These are phyloP conservation scores for Hirtodrosophila alboralis DNA, from an alignment of 2,888 invertebrate genomes.

Conservation along the genomic window DNA sequence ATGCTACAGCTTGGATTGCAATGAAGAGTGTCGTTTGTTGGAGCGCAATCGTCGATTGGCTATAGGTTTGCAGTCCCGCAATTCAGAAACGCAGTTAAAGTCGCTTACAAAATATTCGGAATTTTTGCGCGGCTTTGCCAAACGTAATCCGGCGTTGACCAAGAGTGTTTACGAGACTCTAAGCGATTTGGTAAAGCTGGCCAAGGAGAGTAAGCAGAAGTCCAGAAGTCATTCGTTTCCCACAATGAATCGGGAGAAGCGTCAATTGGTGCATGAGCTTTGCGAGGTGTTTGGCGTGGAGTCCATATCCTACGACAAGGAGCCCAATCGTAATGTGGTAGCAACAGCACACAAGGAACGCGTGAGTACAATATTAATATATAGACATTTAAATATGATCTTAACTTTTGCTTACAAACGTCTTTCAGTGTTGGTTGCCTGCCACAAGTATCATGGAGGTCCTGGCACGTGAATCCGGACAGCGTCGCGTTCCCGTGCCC, in stretches of 20 bases:
- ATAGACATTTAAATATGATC: neutral
- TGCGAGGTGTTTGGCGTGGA: slow-evolving; percentile 97
- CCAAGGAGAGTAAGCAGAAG: slow-evolving; percentile 94
- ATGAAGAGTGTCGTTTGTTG: slow-evolving; percentile 93
- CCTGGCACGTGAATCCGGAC: slow-evolving; percentile 91
- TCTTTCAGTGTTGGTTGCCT: slow-evolving; percentile 92
- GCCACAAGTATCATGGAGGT: slow-evolving; percentile 93
- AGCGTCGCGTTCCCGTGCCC: slow-evolving; percentile 91
- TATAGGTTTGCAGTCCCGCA: slow-evolving; percentile 95
- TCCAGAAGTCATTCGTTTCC: slow-evolving; percentile 94
- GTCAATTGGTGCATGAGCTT: slow-evolving; percentile 96
- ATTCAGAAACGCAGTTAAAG: slow-evolving; percentile 91
- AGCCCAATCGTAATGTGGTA: slow-evolving; percentile 98
- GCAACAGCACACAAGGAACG: slow-evolving; percentile 93
- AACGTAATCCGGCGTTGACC: slow-evolving; percentile 92
- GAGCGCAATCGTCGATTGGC: slow-evolving; percentile 95
- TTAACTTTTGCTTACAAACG: neutral
- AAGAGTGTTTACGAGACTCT: slow-evolving; percentile 92
- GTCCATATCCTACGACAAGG: slow-evolving; percentile 96
- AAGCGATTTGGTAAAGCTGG: slow-evolving; percentile 92
- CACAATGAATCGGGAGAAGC: slow-evolving; percentile 96
- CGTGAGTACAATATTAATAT: slow-evolving; percentile 84
- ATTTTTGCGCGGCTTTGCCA: slow-evolving; percentile 92
- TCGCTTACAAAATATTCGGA: slow-evolving; percentile 94
- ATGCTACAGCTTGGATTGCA: slow-evolving; percentile 91